A percentile compares a stretch with the other conserved stretches of the same genome.
phyloP scores from a whole-genome alignment of 2,797 vertebrate genomes.

The Neopelma chrysocephalum region DNA sequence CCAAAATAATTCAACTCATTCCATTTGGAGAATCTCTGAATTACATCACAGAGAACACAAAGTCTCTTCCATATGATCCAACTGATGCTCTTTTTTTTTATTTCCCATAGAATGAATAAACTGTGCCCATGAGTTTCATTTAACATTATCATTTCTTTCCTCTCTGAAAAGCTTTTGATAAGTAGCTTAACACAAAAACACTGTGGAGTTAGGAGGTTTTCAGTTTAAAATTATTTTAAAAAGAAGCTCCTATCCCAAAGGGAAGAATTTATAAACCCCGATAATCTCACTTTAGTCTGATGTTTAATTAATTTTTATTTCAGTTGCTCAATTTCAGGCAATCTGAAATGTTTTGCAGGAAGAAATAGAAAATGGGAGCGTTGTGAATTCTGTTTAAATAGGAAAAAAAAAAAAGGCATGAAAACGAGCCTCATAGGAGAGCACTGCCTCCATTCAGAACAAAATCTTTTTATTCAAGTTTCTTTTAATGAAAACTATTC shows the following conservation, averaged over 20 bases:
- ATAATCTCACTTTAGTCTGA: conserved; percentile 1
- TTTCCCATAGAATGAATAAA: background rate
- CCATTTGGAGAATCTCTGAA: background rate
- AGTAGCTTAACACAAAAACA: background rate
- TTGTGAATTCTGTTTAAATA: conserved; percentile 4
- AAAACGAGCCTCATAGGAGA: background rate
- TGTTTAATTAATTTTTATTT: conserved; percentile 63
- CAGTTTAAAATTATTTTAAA: background rate
- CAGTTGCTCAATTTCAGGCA: background rate
- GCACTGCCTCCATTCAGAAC: background rate
- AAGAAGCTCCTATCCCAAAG: background rate
- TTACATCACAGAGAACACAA: background rate
- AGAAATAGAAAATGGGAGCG: background rate
- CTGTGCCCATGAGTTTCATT: background rate
- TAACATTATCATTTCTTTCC: background rate
- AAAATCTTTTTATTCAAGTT: background rate
- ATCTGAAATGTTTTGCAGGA: background rate
- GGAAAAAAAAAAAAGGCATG: background rate
- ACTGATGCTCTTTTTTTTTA: background rate
- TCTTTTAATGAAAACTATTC: conserved; percentile 4
- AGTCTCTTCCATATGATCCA: background rate
- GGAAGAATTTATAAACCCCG: background rate
- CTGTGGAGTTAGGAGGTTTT: fast-evolving
- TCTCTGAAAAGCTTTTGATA: background rate
- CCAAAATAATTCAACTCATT: background rate